Percentiles rank a stretch among this genome's conserved stretches.
Conservation (phyloP, 2,113 vertebrate genomes). For the Hippocampus guttulatus region DNA sequence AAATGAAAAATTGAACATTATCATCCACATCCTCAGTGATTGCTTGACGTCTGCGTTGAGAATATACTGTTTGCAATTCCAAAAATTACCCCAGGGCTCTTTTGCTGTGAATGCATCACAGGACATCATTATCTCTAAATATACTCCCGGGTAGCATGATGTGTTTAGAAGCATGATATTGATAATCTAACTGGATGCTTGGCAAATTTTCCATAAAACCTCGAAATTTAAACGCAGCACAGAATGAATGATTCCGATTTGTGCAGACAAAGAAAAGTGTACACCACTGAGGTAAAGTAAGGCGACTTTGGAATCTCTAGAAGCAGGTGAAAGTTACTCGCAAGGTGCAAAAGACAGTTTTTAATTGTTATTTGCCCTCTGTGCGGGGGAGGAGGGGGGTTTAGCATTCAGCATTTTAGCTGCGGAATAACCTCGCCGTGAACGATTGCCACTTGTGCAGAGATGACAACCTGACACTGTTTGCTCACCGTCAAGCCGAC, state of each 20-base stretch:
- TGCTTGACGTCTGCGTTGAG: background rate
- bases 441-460: background rate
- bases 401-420: background rate
- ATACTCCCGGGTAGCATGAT: background rate
- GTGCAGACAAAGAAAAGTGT: too few species aligned
- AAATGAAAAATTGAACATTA: background rate
- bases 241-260: too few species aligned
- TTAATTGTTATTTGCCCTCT: too few species aligned
- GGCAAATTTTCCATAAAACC: background rate
- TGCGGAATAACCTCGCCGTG: background rate
- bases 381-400: fast-evolving
- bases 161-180: background rate
- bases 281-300: too few species aligned
- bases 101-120: background rate
- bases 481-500: constrained; percentile 17
- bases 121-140: background rate
- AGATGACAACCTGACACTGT: constrained; percentile 32
- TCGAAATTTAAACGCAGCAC: background rate
- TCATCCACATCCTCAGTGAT: background rate
- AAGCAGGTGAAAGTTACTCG: too few species aligned
- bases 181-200: background rate
- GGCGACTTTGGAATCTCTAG: too few species aligned
- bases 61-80: background rate
- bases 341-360: too few species aligned
- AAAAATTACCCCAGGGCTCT: background rate